Evolutionary conservation across 2,888 invertebrate species (phyloP), one percentile per base, ranked within the genome.

Genomic region (Oscheius sp.): DNA sequence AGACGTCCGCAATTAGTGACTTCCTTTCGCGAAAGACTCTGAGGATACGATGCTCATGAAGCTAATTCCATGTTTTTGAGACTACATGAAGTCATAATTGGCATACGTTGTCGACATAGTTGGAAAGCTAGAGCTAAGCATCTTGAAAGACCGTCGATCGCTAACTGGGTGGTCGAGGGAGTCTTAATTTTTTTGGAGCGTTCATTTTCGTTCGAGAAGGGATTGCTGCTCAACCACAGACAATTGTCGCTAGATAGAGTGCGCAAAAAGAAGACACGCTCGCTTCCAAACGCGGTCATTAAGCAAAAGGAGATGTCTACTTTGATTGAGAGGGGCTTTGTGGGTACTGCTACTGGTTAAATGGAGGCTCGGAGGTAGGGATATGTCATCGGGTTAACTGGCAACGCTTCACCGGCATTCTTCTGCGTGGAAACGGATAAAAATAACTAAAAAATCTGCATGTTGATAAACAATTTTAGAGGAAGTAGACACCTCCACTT

Each of bases 51-150:
- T 23, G 17, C 45, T 45, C 10, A 61, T 45, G 61, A 61, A 61
- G 42, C 61, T 61, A 61, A 42, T 61, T 45, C 45, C 29, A 5
- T 61, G n/a, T n/a, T n/a, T n/a, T n/a, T n/a, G n/a, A n/a, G 45
- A 8, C 33, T n/a, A 31, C 45, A 31, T 61, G 61, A 61, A 61
- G 61, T 61, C 61, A 61, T 45, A 42, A 61, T 45, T 61, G 29
- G 45, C 29, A 23, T 61, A 61, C 42, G 61, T 61, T 61, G 20
- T 52, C 31, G 42, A 42, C 42, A 42, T 42, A 20, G 17, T 10
- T 10, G 37, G 37, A 20, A 8, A 20, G 42, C 17, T 4, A 42
- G n/a, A 17, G 17, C 42, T 8, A 17, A 20, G 20, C 8, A 37
- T 10, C 37, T 37, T 8, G 17, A 8, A 42, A 42, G 42, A 12